Evolutionary conservation across 2,797 vertebrate genomes (phyloP).

Genomic region (Oophaga sylvatica): DNA sequence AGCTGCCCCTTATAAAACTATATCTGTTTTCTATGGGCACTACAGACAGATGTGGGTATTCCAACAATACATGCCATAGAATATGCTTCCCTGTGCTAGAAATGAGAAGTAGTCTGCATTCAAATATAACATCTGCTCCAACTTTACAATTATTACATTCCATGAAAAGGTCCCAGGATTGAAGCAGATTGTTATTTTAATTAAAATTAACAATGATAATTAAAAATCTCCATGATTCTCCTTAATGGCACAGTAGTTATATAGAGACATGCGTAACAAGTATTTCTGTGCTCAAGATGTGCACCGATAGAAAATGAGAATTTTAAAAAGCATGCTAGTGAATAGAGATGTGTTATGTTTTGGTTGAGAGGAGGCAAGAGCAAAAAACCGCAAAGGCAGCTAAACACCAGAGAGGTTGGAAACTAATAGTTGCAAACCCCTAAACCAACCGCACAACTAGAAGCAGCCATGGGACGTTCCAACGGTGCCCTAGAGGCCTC

Average conservation of each 20-base stretch:
- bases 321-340: neutral
- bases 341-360: neutral
- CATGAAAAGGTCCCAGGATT: slow-evolving; percentile 8
- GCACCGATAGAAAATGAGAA: neutral
- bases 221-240: neutral
- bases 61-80: slow-evolving; percentile 5
- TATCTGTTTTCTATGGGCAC: slow-evolving; percentile 33
- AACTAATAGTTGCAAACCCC: no score
- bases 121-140: slow-evolving; percentile 33
- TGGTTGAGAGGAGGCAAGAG: no score
- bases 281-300: neutral
- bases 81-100: slow-evolving; percentile 24
- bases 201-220: slow-evolving; percentile 18
- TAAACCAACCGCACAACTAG: no score
- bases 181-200: slow-evolving; percentile 5
- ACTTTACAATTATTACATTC: slow-evolving; percentile 15
- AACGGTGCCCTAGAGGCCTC: no score
- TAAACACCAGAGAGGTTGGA: no score
- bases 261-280: neutral
- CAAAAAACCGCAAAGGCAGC: no score
- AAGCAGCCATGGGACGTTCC: no score
- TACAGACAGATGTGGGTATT: slow-evolving; percentile 43
- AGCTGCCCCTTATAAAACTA: slow-evolving; percentile 43
- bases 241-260: neutral
- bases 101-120: neutral